Conservation (phyloP, 2,888 invertebrate genomes). For the Phlogophora meticulosa region DNA sequence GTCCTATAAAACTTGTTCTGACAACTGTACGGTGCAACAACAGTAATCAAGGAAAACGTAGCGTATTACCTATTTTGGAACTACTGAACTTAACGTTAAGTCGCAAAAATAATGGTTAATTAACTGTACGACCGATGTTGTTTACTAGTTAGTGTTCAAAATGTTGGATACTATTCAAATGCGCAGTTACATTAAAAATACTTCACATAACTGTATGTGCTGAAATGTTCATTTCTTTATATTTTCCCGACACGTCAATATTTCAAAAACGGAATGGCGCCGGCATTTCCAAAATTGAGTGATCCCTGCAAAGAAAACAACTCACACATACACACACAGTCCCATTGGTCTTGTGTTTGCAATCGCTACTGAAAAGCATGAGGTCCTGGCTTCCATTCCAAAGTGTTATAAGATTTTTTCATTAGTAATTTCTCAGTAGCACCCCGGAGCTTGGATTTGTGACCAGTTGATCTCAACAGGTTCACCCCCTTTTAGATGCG, state of each 20-base stretch:
- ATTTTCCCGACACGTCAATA: background rate
- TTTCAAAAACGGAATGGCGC: no score
- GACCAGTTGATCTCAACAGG: no score
- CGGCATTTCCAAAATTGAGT: no score
- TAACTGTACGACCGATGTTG: background rate
- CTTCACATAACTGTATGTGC: background rate
- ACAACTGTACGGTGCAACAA: slow-evolving; percentile 28
- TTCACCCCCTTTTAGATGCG: no score
- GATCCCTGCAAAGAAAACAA: no score
- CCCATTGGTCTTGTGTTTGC: no score
- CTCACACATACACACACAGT: no score
- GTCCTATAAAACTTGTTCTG: slow-evolving; percentile 1
- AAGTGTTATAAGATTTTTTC: no score
- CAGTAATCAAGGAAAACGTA: slow-evolving; percentile 48
- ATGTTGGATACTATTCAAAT: background rate
- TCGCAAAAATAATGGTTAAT: slow-evolving; percentile 28
- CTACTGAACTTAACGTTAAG: slow-evolving; percentile 14
- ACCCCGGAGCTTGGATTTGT: no score
- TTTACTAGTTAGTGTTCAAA: background rate
- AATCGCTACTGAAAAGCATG: no score
- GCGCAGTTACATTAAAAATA: background rate
- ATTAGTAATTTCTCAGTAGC: no score
- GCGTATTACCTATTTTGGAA: slow-evolving; percentile 32
- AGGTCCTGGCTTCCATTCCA: no score
- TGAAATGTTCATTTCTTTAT: background rate